phyloP scores from a whole-genome alignment of 2,797 vertebrate genomes.

The Moxostoma hubbsi region DNA sequence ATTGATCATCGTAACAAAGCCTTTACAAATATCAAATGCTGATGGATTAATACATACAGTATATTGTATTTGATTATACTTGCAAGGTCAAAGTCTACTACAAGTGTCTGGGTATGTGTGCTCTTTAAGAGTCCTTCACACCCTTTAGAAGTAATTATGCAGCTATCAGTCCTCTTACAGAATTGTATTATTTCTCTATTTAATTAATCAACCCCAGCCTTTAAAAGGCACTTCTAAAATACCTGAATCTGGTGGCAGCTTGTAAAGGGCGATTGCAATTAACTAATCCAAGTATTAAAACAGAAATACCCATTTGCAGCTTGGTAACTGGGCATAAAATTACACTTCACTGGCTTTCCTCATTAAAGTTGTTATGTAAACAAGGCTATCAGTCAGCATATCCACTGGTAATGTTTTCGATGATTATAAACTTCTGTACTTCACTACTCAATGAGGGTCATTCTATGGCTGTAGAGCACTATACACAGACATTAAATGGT shows the following conservation, averaged over 20 bases:
- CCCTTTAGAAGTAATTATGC: background rate
- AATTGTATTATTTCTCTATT: background rate
- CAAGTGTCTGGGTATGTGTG: background rate
- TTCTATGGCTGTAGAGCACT: no score
- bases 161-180: background rate
- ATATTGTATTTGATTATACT: background rate
- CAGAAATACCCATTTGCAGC: background rate
- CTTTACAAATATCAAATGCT: background rate
- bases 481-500: no score
- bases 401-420: no score
- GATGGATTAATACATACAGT: background rate
- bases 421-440: no score
- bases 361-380: no score
- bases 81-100: background rate
- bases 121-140: background rate
- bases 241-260: background rate
- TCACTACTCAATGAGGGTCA: no score
- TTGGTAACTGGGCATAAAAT: no score
- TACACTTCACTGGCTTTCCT: no score
- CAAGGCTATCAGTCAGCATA: no score
- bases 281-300: slow-evolving; percentile 19
- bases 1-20: slow-evolving; percentile 12
- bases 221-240: slow-evolving; percentile 30
- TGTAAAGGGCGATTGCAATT: slow-evolving; percentile 10
- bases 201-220: slow-evolving; percentile 4